Evolutionary conservation across 2,797 vertebrate genomes (phyloP), one percentile per base, ranked within the genome.

Genomic region (Phalanger gymnotis): DNA sequence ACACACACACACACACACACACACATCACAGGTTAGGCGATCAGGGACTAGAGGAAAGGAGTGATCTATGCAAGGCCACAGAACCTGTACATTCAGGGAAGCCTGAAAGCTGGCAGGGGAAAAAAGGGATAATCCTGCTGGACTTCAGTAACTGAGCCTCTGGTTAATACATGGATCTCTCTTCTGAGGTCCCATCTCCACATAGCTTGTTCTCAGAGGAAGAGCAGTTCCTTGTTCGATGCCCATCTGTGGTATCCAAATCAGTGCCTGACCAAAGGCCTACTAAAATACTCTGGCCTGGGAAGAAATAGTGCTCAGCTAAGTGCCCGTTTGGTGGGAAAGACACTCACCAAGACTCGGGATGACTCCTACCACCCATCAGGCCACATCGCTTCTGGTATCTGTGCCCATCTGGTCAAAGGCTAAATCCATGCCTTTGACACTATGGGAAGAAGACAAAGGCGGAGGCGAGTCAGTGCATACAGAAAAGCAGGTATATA

Each of bases 281-380:
- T 25, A 87, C 40, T 0, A 27, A 87, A 51, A 22, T 47, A 27
- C 25, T 87, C 40, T 47, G 25, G 73, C 40, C 73, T 87, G 73
- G 1, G 40, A 87, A 87, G 73, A 87, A 81, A 87, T 1, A 51
- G 73, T 51, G 3, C 40, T 87, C 73, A 87, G 25, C 22, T 47
- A 22, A 6, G 40, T 27, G 40, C 3, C 40, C 40, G 11, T 40
- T 28, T 87, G 22, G 40, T 81, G 73, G 25, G 31, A 22, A 47
- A 61, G 47, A 93, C 6, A 73, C 90, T 95, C 56, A 97, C 97
- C 93, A 94, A 94, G 90, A 52, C 0, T 51, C 30, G 47, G 31
- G 91, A 98, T 95, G 53, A 34, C 53, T 9, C n/a, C 87, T 27
- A 56, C 13, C 5, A 98, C 97, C 97, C 98, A 98, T 0, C 90